Evolutionary conservation across 1,140 invertebrate species (phyloP).

Genomic region (Tetranychus cinnabarinus): DNA sequence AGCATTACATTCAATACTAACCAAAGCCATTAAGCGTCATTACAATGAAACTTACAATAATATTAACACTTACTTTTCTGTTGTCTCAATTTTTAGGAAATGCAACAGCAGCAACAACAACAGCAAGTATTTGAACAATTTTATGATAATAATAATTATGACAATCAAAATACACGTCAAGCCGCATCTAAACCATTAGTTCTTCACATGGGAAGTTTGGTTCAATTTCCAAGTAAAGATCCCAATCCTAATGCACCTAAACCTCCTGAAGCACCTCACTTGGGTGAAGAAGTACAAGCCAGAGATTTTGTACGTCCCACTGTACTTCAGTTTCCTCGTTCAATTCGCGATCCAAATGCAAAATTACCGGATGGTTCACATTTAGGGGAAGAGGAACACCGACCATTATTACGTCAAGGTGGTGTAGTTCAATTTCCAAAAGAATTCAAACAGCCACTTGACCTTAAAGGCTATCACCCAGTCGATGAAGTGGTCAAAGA

Average conservation of each 20-base stretch:
- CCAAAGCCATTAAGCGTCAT: no score
- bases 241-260: not conserved
- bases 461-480: not conserved
- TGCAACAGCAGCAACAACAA: not conserved
- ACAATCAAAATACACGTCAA: not conserved
- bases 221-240: not conserved
- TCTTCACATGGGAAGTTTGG: not conserved
- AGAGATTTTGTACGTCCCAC: not conserved
- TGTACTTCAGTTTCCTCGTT: not conserved
- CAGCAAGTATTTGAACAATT: not conserved
- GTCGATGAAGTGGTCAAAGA: not conserved
- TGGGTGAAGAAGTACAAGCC: not conserved
- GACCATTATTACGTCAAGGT: not conserved
- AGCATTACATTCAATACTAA: no score
- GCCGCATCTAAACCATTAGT: not conserved
- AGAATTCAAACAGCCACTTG: not conserved
- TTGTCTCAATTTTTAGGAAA: no score
- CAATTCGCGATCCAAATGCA: not conserved
- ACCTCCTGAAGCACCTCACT: not conserved
- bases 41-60: no score
- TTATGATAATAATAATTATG: not conserved
- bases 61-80: no score
- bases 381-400: not conserved
- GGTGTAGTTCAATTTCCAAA: not conserved
- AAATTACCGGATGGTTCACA: not conserved